A percentile compares a stretch with the other conserved stretches of the same genome.
These are phyloP conservation scores for Sciurus vulgaris DNA, from an alignment of 2,797 vertebrate species.

Conservation along the genomic window DNA sequence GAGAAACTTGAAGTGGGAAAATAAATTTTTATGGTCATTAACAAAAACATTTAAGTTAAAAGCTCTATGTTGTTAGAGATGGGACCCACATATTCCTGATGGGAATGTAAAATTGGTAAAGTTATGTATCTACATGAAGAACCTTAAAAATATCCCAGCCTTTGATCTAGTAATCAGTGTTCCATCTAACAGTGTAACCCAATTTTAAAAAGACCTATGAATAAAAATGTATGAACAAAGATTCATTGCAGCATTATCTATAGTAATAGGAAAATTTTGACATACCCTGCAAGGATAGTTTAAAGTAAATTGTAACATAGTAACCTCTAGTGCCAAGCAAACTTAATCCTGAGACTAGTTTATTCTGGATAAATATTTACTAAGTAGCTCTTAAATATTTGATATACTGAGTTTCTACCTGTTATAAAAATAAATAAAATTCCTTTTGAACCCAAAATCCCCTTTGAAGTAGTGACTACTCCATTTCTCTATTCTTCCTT, in stretches of 20 bases:
- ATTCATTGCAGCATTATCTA: neutral
- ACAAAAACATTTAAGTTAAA: constrained; percentile 54
- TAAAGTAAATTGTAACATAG: neutral
- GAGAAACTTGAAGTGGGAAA: neutral
- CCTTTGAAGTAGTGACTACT: neutral
- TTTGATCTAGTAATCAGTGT: constrained; percentile 35
- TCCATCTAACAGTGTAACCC: constrained; percentile 3
- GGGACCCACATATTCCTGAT: neutral
- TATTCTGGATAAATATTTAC: neutral
- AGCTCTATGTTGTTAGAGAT: neutral
- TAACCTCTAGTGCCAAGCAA: constrained; percentile 20
- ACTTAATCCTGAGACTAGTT: neutral
- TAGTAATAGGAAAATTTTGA: neutral
- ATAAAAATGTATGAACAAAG: neutral
- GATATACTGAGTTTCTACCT: neutral
- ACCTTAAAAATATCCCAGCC: neutral
- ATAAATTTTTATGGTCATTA: constrained; percentile 16
- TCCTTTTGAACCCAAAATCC: neutral
- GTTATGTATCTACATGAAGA: constrained; percentile 7
- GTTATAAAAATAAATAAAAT: neutral
- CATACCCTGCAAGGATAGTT: neutral
- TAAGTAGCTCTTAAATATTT: constrained; percentile 1
- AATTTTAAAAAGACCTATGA: neutral
- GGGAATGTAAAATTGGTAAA: neutral
- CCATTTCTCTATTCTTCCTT: neutral